Evolutionary conservation across 2,888 invertebrate genomes (phyloP).

Genomic region (Proisotoma minuta): DNA sequence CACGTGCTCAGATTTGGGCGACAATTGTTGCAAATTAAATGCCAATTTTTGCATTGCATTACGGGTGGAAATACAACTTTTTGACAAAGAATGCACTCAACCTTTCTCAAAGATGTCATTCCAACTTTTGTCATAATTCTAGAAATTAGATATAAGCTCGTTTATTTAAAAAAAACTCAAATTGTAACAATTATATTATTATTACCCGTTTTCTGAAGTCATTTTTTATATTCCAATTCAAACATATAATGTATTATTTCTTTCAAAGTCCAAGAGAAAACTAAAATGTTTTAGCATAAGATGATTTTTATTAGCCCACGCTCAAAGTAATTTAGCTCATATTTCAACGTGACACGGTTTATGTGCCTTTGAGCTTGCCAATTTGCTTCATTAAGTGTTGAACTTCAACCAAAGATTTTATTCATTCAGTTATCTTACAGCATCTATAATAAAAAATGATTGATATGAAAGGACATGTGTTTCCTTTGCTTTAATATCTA

Average conservation of each 20-base stretch:
- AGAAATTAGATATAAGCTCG: too few species aligned
- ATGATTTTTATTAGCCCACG: too few species aligned
- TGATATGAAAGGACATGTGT: slow-evolving; percentile 14
- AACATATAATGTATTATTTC: neutral
- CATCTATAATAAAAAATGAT: slow-evolving; percentile 2
- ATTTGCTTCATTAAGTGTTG: slow-evolving; percentile 2
- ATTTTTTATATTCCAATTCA: neutral
- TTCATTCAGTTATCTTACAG: neutral
- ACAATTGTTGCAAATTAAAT: slow-evolving; percentile 40
- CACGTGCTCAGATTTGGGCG: slow-evolving; percentile 27
- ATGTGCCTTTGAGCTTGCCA: too few species aligned
- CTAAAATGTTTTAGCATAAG: too few species aligned
- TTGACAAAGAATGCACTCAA: slow-evolving; percentile 35
- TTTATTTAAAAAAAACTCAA: neutral
- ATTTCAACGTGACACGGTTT: too few species aligned
- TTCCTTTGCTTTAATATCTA: neutral
- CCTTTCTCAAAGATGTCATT: slow-evolving; percentile 27
- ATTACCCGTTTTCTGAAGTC: neutral
- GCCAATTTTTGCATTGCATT: slow-evolving; percentile 41
- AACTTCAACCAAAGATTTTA: neutral
- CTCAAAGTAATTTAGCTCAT: too few species aligned
- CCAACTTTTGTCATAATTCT: neutral
- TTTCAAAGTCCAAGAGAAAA: too few species aligned
- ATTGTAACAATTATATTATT: neutral
- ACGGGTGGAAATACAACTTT: slow-evolving; percentile 39